phyloP scores from a whole-genome alignment of 2,797 vertebrate species.

The Dallia pectoralis region DNA sequence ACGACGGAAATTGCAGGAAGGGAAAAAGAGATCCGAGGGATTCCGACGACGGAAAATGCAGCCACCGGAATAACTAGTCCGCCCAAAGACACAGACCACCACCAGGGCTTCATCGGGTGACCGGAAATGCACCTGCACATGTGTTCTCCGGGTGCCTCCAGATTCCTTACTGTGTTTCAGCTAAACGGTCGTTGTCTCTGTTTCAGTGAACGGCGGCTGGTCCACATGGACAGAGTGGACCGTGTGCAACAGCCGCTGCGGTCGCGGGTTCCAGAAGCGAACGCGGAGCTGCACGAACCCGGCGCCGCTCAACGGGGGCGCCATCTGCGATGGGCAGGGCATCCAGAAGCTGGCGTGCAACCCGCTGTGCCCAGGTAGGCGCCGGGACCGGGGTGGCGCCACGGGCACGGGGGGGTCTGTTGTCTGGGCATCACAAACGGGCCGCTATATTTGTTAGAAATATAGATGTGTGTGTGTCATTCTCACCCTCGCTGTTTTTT shows the following conservation, averaged over 20 bases:
- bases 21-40: constrained; percentile 63
- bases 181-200: background rate
- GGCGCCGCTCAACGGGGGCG: constrained; percentile 91
- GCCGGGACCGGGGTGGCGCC: too few species aligned
- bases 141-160: too few species aligned
- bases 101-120: constrained; percentile 36
- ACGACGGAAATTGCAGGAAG: constrained; percentile 64
- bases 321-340: constrained; percentile 93
- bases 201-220: constrained; percentile 94
- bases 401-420: background rate
- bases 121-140: constrained; percentile 18
- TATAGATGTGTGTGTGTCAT: constrained; percentile 2
- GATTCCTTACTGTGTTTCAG: too few species aligned
- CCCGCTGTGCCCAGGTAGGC: constrained; percentile 91
- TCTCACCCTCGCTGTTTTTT: background rate
- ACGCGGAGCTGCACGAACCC: constrained; percentile 97
- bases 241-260: constrained; percentile 92
- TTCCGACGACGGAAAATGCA: constrained; percentile 60
- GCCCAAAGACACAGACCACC: constrained; percentile 39
- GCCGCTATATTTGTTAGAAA: background rate
- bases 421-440: background rate
- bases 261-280: constrained; percentile 92
- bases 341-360: constrained; percentile 97
- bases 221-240: constrained; percentile 99
- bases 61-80: constrained; percentile 55